Evolutionary conservation across 2,888 invertebrate genomes (phyloP), one percentile per base, ranked within the genome.

Genomic region (Eupithecia insigniata): DNA sequence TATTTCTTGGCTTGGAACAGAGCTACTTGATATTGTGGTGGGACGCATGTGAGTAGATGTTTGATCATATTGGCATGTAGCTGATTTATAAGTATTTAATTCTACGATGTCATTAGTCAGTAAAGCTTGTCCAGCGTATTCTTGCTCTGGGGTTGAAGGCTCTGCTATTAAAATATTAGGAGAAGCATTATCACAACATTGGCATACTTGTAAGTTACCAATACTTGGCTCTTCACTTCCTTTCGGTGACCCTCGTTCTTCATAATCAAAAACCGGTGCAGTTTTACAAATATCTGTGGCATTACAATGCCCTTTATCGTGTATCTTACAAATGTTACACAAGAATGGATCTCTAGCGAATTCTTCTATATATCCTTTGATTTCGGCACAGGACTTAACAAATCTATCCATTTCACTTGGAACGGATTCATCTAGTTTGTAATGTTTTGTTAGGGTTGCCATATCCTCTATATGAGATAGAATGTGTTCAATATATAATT

Each of bases 401-500:
- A 83, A 79, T n/a, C 77, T 76, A 16, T 82, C 79, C 34, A 81
- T 78, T 32, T 80, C 78, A 64, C 51, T 60, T n/a, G 78, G 74
- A 58, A 76, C n/a, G 14, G 77, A 68, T 43, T 76, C 74, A 18
- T 75, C 77, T 16, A 60, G 58, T 46, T 76, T 78, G 64, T 77
- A 78, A 65, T 77, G 73, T 66, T 76, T 75, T 36, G 78, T 71
- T 6, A 82, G 36, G 62, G 77, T 77, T 43, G 83, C 78, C 5
- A 83, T 74, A 64, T 82, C 80, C 32, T 81, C 78, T 16, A 84
- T 79, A 46, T 82, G 80, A 28, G 73, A 22, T 69, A 78, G 72
- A 1, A 84, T 72, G 66, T 77, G 68, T 51, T 78, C 76, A 18
- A 30, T 1, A 10, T 81, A 46, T 7, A 77, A 68, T 62, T 78